Base-by-base conservation (phyloP, 1,140 invertebrate genomes). In the Ips typographus region DNA sequence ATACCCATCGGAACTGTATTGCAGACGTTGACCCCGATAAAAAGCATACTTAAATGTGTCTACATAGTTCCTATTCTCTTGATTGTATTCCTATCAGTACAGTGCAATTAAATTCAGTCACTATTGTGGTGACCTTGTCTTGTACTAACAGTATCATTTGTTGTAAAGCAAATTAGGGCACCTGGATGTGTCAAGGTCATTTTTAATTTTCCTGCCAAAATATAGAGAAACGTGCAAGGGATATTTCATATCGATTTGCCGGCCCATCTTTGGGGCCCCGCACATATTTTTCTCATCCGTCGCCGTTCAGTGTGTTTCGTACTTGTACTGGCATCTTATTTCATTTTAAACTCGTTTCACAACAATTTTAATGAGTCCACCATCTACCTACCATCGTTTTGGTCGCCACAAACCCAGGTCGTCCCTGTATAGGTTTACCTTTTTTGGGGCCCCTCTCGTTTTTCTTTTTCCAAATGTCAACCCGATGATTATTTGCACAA, bases 281-380 rank as follows among this genome's bases (percentile, higher is more conserved):
- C 40, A 41, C 43, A 40, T 42, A 56, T 62, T 56, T 61, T 68
- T 57, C 39, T 57, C 47, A 63, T 69, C 67, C 37, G 60, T 44
- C 58, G 43, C 53, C 22, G 22, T 22, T 49, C 65, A 43, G 58
- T 49, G 49, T 67, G 41, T 67, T 63, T 67, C 43, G 4, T 60
- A 53, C 56, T 44, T 60, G 66, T 61, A 68, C 51, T 4, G 66
- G 66, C 68, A 70, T 70, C 68, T 70, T 61, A 65, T 70, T 70
- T 60, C 61, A 60, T 64, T 65, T 62, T 61, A 65, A 70, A 70
- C 68, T 70, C 53, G 68, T 70, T 70, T 60, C 52, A 61, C 68
- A 70, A 70, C 68, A 70, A 70, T 70, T 70, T 70, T 70, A 70
- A 70, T 62, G 68, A 70, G 53, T 60, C 66, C 42, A 66, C 53